Percentiles rank a stretch among this genome's conserved stretches.
Conservation (phyloP, 2,888 invertebrate species). For the Oligia fasciuncula region DNA sequence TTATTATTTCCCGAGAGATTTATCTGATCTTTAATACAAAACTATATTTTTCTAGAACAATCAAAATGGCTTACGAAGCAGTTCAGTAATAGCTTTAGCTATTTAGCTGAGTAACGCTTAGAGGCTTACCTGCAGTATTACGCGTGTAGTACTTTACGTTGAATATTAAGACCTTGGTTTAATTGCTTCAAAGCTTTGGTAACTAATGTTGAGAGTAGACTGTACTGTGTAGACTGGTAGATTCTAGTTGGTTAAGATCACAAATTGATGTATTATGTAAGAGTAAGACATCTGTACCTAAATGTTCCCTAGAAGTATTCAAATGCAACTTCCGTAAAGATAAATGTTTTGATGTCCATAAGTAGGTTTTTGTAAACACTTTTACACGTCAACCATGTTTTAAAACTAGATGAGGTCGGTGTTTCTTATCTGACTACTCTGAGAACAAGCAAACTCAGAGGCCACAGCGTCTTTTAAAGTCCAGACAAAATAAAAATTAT, state of each 20-base stretch:
- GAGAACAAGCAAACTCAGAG: not conserved
- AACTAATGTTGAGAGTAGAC: slow-evolving; percentile 13
- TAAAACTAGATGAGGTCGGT: not conserved
- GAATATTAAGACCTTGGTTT: not conserved
- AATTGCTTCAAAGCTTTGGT: slow-evolving; percentile 20
- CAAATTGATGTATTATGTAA: not conserved
- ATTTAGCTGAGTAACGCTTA: slow-evolving; percentile 32
- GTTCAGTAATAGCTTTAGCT: slow-evolving; percentile 28
- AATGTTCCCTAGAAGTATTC: too few species aligned
- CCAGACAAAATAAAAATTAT: not conserved
- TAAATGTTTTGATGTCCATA: not conserved
- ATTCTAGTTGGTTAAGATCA: not conserved
- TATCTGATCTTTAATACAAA: slow-evolving; percentile 19
- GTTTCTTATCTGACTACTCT: not conserved
- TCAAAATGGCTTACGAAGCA: slow-evolving; percentile 44
- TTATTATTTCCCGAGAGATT: slow-evolving; percentile 30
- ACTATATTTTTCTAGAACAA: slow-evolving; percentile 23
- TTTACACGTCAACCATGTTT: not conserved
- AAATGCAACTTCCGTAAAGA: not conserved
- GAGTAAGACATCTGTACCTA: not conserved
- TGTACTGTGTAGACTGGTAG: not conserved
- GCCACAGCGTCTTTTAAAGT: not conserved
- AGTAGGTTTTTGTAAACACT: not conserved
- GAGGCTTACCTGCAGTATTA: not conserved
- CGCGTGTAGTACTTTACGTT: not conserved